These are phyloP conservation scores for Platynereis dumerilii DNA, from an alignment of 2,888 invertebrate genomes.

Conservation along the genomic window DNA sequence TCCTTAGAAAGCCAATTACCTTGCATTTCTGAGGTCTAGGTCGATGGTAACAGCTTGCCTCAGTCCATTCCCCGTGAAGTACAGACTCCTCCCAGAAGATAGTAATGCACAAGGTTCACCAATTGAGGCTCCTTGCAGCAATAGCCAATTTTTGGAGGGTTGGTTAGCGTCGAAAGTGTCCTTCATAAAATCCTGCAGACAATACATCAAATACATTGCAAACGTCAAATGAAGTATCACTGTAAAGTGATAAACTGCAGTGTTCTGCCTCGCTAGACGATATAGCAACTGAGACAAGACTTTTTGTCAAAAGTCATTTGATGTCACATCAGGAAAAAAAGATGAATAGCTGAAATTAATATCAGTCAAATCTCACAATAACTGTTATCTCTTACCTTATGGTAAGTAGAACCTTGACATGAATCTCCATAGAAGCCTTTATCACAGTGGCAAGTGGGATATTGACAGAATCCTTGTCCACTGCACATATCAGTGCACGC, in stretches of 20 bases:
- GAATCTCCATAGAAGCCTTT: constrained; percentile 45
- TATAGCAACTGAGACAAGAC: too few species aligned
- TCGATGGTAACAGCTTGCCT: constrained; percentile 55
- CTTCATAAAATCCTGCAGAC: constrained; percentile 51
- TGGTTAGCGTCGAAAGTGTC: constrained; percentile 52
- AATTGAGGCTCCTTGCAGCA: constrained; percentile 56
- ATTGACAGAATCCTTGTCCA: constrained; percentile 61
- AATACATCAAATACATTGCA: too few species aligned
- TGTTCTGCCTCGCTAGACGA: too few species aligned
- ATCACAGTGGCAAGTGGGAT: constrained; percentile 52
- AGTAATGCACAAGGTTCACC: constrained; percentile 50
- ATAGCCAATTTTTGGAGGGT: constrained; percentile 41
- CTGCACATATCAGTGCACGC: constrained; percentile 58
- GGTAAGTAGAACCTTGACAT: constrained; percentile 35
- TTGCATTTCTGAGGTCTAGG: constrained; percentile 60
- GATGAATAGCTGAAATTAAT: too few species aligned
- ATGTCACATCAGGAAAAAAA: too few species aligned
- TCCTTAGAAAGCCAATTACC: too few species aligned
- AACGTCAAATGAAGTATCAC: too few species aligned
- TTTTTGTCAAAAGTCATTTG: too few species aligned
- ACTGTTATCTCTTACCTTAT: not conserved
- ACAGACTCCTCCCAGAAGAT: constrained; percentile 53
- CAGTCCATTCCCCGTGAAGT: constrained; percentile 52
- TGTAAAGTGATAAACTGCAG: too few species aligned
- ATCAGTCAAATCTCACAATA: too few species aligned